Evolutionary conservation across 2,888 invertebrate species (phyloP), one percentile per base, ranked within the genome.

Genomic region (Drosophila mercatorum): DNA sequence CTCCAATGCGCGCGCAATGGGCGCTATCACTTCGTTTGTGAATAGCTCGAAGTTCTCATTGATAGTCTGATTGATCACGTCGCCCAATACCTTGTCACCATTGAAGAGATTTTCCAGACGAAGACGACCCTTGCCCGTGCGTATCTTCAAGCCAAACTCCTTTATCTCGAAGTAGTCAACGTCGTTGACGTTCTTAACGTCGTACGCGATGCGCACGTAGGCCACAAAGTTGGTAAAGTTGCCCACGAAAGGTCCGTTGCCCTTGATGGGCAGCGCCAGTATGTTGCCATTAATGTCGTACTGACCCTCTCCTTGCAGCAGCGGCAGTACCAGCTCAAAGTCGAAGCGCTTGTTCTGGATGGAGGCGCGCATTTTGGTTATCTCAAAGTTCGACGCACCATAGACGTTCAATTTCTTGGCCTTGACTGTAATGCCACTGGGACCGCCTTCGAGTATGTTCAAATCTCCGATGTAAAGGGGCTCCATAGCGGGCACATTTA

Each of bases 51-150:
- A 97, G 91, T 97, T 96, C 56, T 92, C 91, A 80, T 92, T 92
- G 56, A 92, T 91, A 0, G 92, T 91, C n/a, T 92, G 90, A 90
- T 97, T 97, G 94, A 96, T 95, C 6, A 95, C 94, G 52, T 95
- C 94, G 44, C 96, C 96, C 14, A 96, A 91, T 75, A 95, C 95
- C 69, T 94, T 93, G 75, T 97, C 95, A 0, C 95, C 96, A 66
- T 96, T 95, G 87, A 96, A 96, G 5, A 97, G 93, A 92, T 96
- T 95, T n/a, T 95, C 95, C 46, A 97, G 92, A 72, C 95, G 94
- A 77, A 97, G 93, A 12, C 94, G 93, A 0, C 95, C 96, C 58
- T 94, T 94, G 0, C 95, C 95, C 7, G 96, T 94, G 73, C 95
- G 94, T 85, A 96, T 96, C 85, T 95, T 95, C 0, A 96, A 94